These are phyloP conservation scores for Philereme vetulata DNA, from an alignment of 2,888 invertebrate genomes.

Conservation along the genomic window DNA sequence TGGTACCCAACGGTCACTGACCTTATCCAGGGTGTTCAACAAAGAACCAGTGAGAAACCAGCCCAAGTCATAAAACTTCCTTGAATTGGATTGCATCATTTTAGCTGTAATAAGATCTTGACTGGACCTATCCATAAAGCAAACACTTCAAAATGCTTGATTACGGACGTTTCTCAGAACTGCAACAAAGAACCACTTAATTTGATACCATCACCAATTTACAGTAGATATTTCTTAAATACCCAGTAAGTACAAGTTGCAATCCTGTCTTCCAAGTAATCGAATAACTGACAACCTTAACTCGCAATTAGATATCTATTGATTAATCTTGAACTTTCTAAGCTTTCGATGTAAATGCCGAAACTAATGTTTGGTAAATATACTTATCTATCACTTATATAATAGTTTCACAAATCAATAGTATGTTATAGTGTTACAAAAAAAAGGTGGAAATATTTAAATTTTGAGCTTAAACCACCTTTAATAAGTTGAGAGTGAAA, in stretches of 20 bases:
- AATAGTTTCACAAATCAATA: too few relatives aligned
- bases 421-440: too few relatives aligned
- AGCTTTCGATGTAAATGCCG: conserved; percentile 12
- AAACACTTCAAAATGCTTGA: conserved; percentile 15
- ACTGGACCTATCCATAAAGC: conserved; percentile 2
- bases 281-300: conserved; percentile 22
- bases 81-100: too few relatives aligned
- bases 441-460: too few relatives aligned
- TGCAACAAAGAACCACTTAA: conserved; percentile 21
- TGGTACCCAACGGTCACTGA: too few relatives aligned
- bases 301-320: conserved; percentile 24
- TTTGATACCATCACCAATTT: conserved; percentile 14
- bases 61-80: too few relatives aligned
- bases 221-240: conserved; percentile 1
- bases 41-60: too few relatives aligned
- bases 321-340: conserved; percentile 25
- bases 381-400: too few relatives aligned
- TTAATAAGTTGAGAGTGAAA: too few relatives aligned
- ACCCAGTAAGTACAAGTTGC: not conserved
- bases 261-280: conserved; percentile 5
- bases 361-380: not conserved
- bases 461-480: too few relatives aligned
- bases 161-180: conserved; percentile 27
- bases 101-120: too few relatives aligned
- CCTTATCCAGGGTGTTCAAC: too few relatives aligned